phyloP scores from a whole-genome alignment of 2,797 vertebrate species.

The Lepidocolaptes lacrymiger region DNA sequence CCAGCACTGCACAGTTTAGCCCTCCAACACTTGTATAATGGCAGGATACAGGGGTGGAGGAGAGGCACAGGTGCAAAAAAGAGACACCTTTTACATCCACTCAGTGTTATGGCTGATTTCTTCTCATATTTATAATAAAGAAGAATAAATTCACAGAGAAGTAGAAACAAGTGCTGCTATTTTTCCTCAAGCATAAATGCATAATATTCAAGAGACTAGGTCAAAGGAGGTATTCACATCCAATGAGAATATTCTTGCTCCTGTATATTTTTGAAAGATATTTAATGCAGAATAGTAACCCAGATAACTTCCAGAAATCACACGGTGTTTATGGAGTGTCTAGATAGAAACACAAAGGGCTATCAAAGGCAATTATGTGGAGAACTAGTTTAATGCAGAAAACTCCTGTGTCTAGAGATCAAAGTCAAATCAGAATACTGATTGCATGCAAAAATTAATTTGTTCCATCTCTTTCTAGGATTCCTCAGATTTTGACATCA shows the following conservation, averaged over 20 bases:
- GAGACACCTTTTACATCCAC: background rate
- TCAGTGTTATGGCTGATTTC: background rate
- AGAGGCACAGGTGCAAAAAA: background rate
- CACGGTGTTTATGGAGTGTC: background rate
- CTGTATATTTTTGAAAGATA: background rate
- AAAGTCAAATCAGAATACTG: conserved; percentile 52
- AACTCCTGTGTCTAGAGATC: conserved; percentile 26
- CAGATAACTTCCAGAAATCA: conserved; percentile 30
- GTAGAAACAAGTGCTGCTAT: background rate
- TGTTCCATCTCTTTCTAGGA: conserved; percentile 28
- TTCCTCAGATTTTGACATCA: conserved; percentile 26
- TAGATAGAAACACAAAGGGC: conserved; percentile 18
- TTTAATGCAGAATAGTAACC: conserved; percentile 18
- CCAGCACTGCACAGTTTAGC: background rate
- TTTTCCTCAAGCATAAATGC: background rate
- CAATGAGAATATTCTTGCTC: background rate
- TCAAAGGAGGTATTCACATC: background rate
- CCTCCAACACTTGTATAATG: background rate
- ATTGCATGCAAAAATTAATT: conserved; percentile 42
- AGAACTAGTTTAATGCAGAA: conserved; percentile 33
- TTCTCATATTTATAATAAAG: background rate
- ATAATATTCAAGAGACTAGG: background rate
- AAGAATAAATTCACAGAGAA: background rate
- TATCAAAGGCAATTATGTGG: conserved; percentile 33
- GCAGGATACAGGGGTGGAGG: background rate